Base-by-base conservation (phyloP, 2,113 vertebrate genomes). In the Physeter macrocephalus region DNA sequence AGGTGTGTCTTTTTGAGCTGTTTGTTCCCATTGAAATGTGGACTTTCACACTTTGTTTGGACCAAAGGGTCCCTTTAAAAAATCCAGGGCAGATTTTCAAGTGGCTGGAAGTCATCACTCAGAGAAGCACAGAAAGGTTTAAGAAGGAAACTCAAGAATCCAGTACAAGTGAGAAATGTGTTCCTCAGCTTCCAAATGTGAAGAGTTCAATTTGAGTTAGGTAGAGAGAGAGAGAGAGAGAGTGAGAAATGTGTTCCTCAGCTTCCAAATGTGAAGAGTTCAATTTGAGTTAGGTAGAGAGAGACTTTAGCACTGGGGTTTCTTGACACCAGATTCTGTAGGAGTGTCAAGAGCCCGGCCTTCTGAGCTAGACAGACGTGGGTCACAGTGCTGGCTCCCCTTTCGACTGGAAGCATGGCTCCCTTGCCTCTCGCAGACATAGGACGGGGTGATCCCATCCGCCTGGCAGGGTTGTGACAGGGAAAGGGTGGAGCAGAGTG, bases 81-180 rank as follows among this genome's bases (percentile, higher is more conserved):
- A 71, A 10, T 25, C 31, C 74, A 87, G 80, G 87, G 72, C 46
- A 78, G 77, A 25, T 71, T 94, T 96, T 78, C 87, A 52, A 81
- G 78, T 61, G 67, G 39, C 94, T 91, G n/a, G 52, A 97, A 95
- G 77, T 85, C 71, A 82, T 87, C 88, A 46, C 57, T 87, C 17
- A 3, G 62, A 66, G 34, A 95, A 92, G 41, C 86, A 11, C 27
- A 72, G 52, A 36, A 86, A 71, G 46, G 34, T 21, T 83, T 29
- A 52, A 49, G 62, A 9, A 88, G 18, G 85, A 85, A 71, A 41
- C 27, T 52, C 29, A 72, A 36, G 92, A 57, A 54, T 81, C 69
- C 46, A 31, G 52, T 20, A 8, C 81, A 54, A 27, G 43, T 88
- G 61, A 43, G 75, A 94, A 83, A 52, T 15, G 12, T 1, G 5